Evolutionary conservation across 2,113 vertebrate genomes (phyloP).

Genomic region (Chloropsis cyanopogon): DNA sequence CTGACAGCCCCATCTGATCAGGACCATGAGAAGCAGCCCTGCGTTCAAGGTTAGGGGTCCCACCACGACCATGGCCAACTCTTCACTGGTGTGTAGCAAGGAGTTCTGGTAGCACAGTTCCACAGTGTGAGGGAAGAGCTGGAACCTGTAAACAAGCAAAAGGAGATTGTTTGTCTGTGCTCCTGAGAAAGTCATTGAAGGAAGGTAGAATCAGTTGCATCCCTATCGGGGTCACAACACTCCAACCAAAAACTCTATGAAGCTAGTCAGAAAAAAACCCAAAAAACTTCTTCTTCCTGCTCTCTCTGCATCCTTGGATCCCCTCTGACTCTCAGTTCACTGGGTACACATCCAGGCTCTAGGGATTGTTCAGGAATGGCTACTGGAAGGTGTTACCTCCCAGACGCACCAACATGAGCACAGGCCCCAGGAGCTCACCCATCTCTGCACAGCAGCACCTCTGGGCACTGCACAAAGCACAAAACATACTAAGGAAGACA

Average conservation of each 20-base stretch:
- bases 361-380: background rate
- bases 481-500: background rate
- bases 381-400: background rate
- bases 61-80: constrained; percentile 83
- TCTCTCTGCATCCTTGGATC: background rate
- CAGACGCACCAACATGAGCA: background rate
- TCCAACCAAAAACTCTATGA: background rate
- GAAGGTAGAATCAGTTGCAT: background rate
- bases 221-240: background rate
- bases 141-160: constrained; percentile 75
- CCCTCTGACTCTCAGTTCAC: background rate
- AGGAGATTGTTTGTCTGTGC: background rate
- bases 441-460: background rate
- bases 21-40: constrained; percentile 82
- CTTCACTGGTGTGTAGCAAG: constrained; percentile 82
- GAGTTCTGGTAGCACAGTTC: constrained; percentile 89
- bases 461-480: background rate
- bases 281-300: background rate
- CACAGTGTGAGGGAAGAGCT: constrained; percentile 82
- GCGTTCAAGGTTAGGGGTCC: constrained; percentile 89
- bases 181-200: background rate
- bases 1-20: constrained; percentile 96
- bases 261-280: background rate
- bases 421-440: background rate
- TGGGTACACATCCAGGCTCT: background rate